Percentiles rank a stretch among this genome's conserved stretches.
Conservation (phyloP, 1,140 invertebrate species). For the Bathynomus jamesi region DNA sequence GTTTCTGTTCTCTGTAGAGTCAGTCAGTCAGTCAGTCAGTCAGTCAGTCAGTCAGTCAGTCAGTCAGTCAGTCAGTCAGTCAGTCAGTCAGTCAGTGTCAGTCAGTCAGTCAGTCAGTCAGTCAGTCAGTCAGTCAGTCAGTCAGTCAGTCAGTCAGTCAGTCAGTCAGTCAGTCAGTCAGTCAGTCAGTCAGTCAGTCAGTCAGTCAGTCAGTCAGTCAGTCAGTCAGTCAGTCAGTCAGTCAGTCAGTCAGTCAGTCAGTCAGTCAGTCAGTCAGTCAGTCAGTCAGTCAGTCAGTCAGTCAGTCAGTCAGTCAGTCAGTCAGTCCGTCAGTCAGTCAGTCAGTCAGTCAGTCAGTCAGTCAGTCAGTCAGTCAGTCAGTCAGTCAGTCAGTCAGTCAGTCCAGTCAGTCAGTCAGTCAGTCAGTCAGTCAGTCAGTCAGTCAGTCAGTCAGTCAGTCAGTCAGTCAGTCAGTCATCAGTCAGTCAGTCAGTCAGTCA, state of each 20-base stretch:
- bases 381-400: conserved; percentile 38
- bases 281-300: conserved; percentile 5
- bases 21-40: conserved; percentile 3
- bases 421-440: conserved; percentile 36
- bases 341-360: conserved; percentile 38
- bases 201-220: conserved; percentile 25
- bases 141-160: conserved; percentile 38
- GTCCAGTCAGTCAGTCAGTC: conserved; percentile 25
- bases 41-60: conserved; percentile 1
- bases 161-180: conserved; percentile 35
- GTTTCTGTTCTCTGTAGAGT: too few relatives aligned
- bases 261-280: conserved; percentile 4
- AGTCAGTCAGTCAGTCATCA: conserved; percentile 35
- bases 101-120: conserved; percentile 38
- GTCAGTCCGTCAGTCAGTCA: conserved; percentile 35
- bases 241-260: conserved; percentile 6
- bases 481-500: conserved; percentile 36
- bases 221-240: conserved; percentile 6
- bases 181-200: conserved; percentile 36
- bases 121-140: conserved; percentile 37
- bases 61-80: conserved; percentile 16
- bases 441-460: conserved; percentile 34
- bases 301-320: background rate
- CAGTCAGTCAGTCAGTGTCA: conserved; percentile 33
- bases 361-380: conserved; percentile 37